Conservation (phyloP, 2,888 invertebrate species). For the Omphaloscelis lunosa region DNA sequence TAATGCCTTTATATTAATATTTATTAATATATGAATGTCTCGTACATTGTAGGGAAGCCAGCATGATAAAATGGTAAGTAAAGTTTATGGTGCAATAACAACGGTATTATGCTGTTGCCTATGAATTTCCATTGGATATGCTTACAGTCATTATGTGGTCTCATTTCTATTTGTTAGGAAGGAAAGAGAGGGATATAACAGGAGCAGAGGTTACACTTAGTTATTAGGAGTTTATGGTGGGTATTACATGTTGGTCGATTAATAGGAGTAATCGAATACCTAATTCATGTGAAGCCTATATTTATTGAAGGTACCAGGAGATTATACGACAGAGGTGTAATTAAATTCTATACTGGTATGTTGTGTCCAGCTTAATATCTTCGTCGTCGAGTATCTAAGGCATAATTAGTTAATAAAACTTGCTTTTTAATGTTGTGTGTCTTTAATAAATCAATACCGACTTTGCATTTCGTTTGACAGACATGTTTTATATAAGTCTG, state of each 20-base stretch:
- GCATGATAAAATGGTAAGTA: conserved; percentile 86
- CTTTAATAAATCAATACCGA: not conserved
- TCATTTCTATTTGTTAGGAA: conserved; percentile 61
- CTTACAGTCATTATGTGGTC: conserved; percentile 65
- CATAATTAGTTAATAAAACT: conserved; percentile 16
- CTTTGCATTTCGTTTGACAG: not conserved
- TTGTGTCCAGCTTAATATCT: conserved; percentile 34
- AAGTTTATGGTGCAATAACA: conserved; percentile 87
- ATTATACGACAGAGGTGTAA: conserved; percentile 41
- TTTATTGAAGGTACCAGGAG: conserved; percentile 49
- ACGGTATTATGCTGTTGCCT: conserved; percentile 77
- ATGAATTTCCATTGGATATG: conserved; percentile 78
- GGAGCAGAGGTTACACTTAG: conserved; percentile 58
- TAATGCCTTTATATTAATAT: conserved; percentile 88
- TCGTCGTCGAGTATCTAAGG: not conserved
- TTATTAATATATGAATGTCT: conserved; percentile 87
- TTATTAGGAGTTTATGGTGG: conserved; percentile 66
- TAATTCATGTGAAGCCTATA: conserved; percentile 62
- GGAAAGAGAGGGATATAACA: conserved; percentile 54
- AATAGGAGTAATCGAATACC: conserved; percentile 59
- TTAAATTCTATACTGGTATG: conserved; percentile 43
- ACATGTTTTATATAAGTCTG: not conserved
- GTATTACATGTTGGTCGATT: conserved; percentile 52
- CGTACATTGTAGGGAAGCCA: conserved; percentile 76
- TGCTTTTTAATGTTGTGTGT: not conserved